Evolutionary conservation across 2,797 vertebrate genomes (phyloP), one percentile per base, ranked within the genome.

Genomic region (Lithobates sylvaticus): DNA sequence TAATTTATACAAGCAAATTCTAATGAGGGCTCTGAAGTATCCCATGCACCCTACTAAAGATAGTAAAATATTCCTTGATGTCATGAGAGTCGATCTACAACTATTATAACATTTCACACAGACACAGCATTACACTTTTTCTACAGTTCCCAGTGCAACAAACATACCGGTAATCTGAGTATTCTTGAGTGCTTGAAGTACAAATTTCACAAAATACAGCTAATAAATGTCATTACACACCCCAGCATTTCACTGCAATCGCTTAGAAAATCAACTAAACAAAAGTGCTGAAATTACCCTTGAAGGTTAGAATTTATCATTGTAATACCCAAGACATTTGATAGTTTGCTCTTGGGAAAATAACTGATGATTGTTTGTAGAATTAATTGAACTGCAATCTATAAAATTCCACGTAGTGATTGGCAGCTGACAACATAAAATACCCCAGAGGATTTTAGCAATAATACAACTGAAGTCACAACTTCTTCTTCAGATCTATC

Each of bases 401-500:
- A 42, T 44, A 47, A 47, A 47, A 74, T 47, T 74, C 12, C 42
- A 74, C 5, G 8, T 29, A 27, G 5, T 76, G 74, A 76, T 12
- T 8, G 74, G 58, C 74, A 76, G 65, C n/a, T 67, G 74, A 76
- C 74, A 76, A 12, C 5, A 16, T 76, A 29, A 27, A 75, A 29
- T 54, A 27, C 12, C 39, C 44, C 23, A 73, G 39, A 26, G 21
- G 16, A 18, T 50, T 50, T 18, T 16, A 54, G 26, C 6, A 72
- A 39, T 23, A n/a, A 42, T 8, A 23, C 7, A 5, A 61, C 1
- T 23, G 21, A 61, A 9, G 5, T 9, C 54, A 23, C 54, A 12
- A 47, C 10, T 13, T 47, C 42, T 13, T 44, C 44, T 21, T 13
- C 13, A 21, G 16, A 18, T 61, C 21, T 23, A 23, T 61, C 0